Evolutionary conservation across 2,888 invertebrate species (phyloP).

Genomic region (Drosophila meridiana): DNA sequence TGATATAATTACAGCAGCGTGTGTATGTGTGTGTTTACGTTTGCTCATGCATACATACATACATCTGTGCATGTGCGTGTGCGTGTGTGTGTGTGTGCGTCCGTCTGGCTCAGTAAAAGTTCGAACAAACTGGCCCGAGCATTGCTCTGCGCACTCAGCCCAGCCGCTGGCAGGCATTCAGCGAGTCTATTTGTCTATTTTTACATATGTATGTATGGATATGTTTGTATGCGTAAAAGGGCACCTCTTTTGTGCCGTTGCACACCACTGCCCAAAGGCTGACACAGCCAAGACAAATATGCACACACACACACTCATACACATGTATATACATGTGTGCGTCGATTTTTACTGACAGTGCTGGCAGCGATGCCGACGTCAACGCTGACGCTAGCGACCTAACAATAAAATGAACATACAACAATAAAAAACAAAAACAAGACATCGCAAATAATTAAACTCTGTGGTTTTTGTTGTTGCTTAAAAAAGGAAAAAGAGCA

Average conservation of each 20-base stretch:
- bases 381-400: conserved; percentile 29
- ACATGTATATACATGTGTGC: background rate
- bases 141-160: conserved; percentile 53
- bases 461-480: conserved; percentile 27
- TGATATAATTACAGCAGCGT: background rate
- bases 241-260: conserved; percentile 29
- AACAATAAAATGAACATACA: conserved; percentile 30
- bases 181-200: background rate
- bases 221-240: background rate
- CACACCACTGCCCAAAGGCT: conserved; percentile 55
- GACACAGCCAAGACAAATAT: conserved; percentile 21
- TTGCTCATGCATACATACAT: background rate
- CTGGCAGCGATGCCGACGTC: conserved; percentile 16
- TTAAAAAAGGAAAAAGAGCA: conserved; percentile 58
- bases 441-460: conserved; percentile 38
- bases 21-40: background rate
- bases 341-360: conserved; percentile 17
- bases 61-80: too few relatives aligned
- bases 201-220: background rate
- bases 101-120: conserved; percentile 52
- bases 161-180: conserved; percentile 13
- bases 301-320: background rate
- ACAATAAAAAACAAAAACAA: conserved; percentile 21
- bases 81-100: background rate
- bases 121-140: conserved; percentile 78